Percentiles rank a stretch among this genome's conserved stretches.
phyloP scores from a whole-genome alignment of 2,888 invertebrate species.

The Theretra japonica region DNA sequence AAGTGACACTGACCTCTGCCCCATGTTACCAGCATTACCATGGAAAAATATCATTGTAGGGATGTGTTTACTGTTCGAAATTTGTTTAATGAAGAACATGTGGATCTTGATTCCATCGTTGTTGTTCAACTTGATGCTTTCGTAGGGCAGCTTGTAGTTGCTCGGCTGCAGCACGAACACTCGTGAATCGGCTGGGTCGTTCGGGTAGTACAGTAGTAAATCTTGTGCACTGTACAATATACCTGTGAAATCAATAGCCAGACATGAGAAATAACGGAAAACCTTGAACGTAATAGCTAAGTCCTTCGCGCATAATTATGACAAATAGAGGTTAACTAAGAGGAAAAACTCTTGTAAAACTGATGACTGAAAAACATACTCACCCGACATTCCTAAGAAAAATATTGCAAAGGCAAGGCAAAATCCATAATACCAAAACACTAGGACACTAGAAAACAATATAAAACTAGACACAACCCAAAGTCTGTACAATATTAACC shows the following conservation, averaged over 20 bases:
- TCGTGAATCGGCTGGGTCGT: constrained; percentile 94
- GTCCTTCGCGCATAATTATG: not conserved
- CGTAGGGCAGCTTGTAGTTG: constrained; percentile 93
- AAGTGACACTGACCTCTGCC: constrained; percentile 87
- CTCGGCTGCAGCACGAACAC: constrained; percentile 95
- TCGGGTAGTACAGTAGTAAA: constrained; percentile 94
- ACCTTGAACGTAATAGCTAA: not conserved
- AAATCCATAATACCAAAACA: constrained; percentile 94
- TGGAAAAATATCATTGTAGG: constrained; percentile 96
- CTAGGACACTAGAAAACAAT: constrained; percentile 89
- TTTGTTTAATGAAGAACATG: constrained; percentile 92
- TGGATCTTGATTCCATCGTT: constrained; percentile 91
- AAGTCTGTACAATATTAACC: constrained; percentile 87
- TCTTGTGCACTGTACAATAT: constrained; percentile 95
- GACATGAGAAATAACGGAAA: not conserved
- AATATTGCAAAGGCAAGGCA: constrained; percentile 89
- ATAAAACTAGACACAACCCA: constrained; percentile 92
- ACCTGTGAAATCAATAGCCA: constrained; percentile 78
- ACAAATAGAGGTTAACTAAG: constrained; percentile 12
- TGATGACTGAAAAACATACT: constrained; percentile 41
- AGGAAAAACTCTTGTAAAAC: constrained; percentile 16
- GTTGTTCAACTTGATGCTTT: constrained; percentile 89
- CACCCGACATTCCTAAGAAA: constrained; percentile 89
- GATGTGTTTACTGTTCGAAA: constrained; percentile 87
- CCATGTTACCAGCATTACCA: constrained; percentile 99